A percentile compares a stretch with the other conserved stretches of the same genome.
These are phyloP conservation scores for Physocephala rufipes DNA, from an alignment of 2,888 invertebrate genomes.

Conservation along the genomic window DNA sequence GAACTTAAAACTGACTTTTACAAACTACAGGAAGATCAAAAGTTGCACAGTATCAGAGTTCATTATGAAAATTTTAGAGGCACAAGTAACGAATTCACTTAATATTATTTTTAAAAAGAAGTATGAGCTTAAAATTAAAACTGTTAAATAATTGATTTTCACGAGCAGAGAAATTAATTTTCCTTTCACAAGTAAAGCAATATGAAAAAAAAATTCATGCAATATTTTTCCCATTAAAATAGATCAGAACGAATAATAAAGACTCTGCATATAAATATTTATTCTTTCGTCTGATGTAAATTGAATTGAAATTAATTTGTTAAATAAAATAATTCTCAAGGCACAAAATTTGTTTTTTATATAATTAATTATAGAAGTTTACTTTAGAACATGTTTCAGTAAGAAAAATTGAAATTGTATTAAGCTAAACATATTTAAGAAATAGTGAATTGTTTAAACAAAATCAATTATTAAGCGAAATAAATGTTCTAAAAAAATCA, in stretches of 20 bases:
- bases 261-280: not conserved
- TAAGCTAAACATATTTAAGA: too few relatives aligned
- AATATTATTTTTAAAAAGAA: constrained; percentile 12
- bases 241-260: not conserved
- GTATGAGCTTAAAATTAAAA: constrained; percentile 38
- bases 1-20: constrained; percentile 33
- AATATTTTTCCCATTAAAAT: not conserved
- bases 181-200: not conserved
- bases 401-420: not conserved
- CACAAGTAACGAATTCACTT: constrained; percentile 28
- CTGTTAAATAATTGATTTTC: too few relatives aligned
- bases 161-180: too few relatives aligned
- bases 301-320: too few relatives aligned
- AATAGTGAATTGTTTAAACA: too few relatives aligned
- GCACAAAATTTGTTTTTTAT: too few relatives aligned
- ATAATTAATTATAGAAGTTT: too few relatives aligned
- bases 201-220: not conserved
- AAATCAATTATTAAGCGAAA: not conserved
- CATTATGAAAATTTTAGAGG: constrained; percentile 15
- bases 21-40: constrained; percentile 47
- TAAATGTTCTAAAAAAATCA: constrained; percentile 5
- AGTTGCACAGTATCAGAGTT: constrained; percentile 37
- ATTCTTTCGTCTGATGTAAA: not conserved
- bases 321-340: too few relatives aligned
- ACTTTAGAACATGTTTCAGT: not conserved